A percentile compares a stretch with the other conserved stretches of the same genome.
These are phyloP conservation scores for Callocephalon fimbriatum DNA, from an alignment of 2,113 vertebrate genomes.

Conservation along the genomic window DNA sequence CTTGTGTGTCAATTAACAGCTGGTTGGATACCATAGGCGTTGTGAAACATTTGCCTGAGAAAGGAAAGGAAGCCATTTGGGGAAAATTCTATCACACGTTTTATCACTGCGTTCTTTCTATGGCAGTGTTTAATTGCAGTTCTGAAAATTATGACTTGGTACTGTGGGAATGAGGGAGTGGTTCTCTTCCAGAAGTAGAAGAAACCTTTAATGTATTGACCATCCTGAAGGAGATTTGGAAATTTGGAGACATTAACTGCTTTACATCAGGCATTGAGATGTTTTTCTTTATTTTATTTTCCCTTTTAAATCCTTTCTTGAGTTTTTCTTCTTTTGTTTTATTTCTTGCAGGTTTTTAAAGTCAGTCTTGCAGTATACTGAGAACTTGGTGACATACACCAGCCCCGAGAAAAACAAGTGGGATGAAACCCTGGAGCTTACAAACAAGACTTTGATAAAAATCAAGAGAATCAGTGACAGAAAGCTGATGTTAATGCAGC, in stretches of 20 bases:
- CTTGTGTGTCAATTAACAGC: not conserved
- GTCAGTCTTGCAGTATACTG: conserved; percentile 72
- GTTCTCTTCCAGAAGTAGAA: not conserved
- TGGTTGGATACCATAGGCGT: not conserved
- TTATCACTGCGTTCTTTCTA: not conserved
- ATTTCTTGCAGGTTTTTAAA: conserved; percentile 73
- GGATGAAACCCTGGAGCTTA: conserved; percentile 65
- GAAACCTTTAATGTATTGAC: not conserved
- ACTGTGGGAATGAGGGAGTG: not conserved
- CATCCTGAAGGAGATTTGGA: not conserved
- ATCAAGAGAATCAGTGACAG: conserved; percentile 59
- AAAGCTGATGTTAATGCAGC: conserved; percentile 64
- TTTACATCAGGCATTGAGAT: not conserved
- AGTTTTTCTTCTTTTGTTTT: not conserved
- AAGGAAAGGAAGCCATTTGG: not conserved
- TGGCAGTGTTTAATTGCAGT: not conserved
- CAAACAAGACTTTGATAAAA: conserved; percentile 51
- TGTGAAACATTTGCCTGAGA: not conserved
- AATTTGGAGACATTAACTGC: not conserved
- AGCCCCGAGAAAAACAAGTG: conserved; percentile 77
- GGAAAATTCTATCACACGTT: not conserved
- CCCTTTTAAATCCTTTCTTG: not conserved
- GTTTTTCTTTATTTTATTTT: not conserved
- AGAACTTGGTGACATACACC: conserved; percentile 77
- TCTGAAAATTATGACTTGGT: not conserved